phyloP scores from a whole-genome alignment of 2,888 invertebrate genomes.

The Dolichopus griseipennis region DNA sequence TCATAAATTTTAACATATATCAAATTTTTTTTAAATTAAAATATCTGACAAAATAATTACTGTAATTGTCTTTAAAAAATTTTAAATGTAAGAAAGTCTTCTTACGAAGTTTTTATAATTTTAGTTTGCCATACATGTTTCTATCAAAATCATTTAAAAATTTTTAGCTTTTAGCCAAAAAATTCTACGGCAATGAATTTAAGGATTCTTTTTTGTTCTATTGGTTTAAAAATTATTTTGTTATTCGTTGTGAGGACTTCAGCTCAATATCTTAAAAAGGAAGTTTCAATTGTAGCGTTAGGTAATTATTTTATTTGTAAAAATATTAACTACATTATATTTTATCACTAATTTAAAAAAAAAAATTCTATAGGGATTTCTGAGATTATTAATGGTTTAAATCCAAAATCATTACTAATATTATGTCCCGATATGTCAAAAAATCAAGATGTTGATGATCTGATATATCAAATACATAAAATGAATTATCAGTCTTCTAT shows the following conservation, averaged over 20 bases:
- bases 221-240: neutral
- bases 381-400: slow-evolving; percentile 36
- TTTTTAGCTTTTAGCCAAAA: too few relatives aligned
- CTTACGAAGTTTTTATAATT: too few relatives aligned
- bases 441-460: slow-evolving; percentile 32
- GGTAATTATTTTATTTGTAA: neutral
- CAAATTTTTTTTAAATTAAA: too few relatives aligned
- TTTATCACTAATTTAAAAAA: neutral
- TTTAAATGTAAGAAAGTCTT: too few relatives aligned
- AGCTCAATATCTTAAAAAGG: neutral
- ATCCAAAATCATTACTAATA: slow-evolving; percentile 33
- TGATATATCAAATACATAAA: slow-evolving; percentile 35
- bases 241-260: neutral
- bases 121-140: too few relatives aligned
- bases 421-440: slow-evolving; percentile 18
- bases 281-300: neutral
- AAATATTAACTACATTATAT: neutral
- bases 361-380: slow-evolving; percentile 29
- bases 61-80: too few relatives aligned
- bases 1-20: too few relatives aligned
- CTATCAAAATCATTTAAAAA: too few relatives aligned
- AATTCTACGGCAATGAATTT: too few relatives aligned
- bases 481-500: slow-evolving; percentile 35
- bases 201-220: neutral
- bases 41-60: too few relatives aligned